phyloP scores from a whole-genome alignment of 1,140 invertebrate genomes.

The Euura saliciscinereae region DNA sequence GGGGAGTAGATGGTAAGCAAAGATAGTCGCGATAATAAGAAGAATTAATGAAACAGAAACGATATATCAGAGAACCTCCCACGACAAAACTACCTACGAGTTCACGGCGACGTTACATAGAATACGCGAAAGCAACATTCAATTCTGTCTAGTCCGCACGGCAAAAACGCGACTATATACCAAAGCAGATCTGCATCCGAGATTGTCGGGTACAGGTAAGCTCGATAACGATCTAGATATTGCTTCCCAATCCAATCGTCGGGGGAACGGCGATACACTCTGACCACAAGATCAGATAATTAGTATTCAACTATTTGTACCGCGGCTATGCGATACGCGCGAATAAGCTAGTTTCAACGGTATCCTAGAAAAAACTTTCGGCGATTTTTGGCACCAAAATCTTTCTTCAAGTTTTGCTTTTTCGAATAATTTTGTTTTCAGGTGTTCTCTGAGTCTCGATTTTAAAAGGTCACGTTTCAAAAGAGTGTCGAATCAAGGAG shows the following conservation, averaged over 20 bases:
- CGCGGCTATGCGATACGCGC: not conserved
- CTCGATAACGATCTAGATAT: slow-evolving; percentile 54
- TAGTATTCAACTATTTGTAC: slow-evolving; percentile 42
- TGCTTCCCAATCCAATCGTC: slow-evolving; percentile 49
- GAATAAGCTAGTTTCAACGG: not conserved
- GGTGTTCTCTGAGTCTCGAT: too few species aligned
- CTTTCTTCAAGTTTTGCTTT: too few species aligned
- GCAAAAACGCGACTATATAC: slow-evolving; percentile 7
- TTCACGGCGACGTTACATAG: not conserved
- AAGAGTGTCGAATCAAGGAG: too few species aligned
- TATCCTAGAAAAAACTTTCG: not conserved
- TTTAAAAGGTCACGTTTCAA: too few species aligned
- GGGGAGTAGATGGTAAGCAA: not conserved
- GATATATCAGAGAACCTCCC: not conserved
- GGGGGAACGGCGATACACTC: slow-evolving; percentile 38
- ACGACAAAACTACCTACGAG: not conserved
- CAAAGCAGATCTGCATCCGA: slow-evolving; percentile 42
- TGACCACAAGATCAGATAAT: slow-evolving; percentile 49
- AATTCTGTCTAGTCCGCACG: not conserved
- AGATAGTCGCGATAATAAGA: not conserved
- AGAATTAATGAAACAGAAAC: too few species aligned
- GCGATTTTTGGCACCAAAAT: too few species aligned
- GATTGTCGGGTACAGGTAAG: slow-evolving; percentile 44
- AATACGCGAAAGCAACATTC: not conserved
- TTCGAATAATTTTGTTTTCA: too few species aligned